Evolutionary conservation across 2,113 vertebrate genomes (phyloP), one percentile per base, ranked within the genome.

Genomic region (Callocephalon fimbriatum): DNA sequence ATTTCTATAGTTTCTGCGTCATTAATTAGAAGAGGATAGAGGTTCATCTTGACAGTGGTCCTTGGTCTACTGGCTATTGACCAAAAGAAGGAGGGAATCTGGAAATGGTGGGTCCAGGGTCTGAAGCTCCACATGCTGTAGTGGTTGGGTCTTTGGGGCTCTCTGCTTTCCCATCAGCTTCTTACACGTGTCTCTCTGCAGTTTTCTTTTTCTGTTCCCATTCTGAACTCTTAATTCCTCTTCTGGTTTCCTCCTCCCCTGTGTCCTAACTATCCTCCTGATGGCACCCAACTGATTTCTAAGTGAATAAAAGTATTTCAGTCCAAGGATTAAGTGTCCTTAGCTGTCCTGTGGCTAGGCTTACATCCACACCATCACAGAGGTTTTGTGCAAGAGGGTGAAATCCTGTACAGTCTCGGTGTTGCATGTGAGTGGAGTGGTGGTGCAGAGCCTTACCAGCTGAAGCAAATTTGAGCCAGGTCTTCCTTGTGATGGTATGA

Each of bases 321-420:
- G 44, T 22, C 21, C 16, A 76, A 16, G 40, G 27, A 20, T 86
- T 59, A 53, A 12, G 2, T 14, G 23, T 78, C 35, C 31, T 51
- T 66, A 25, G 26, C 26, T 82, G 0, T 85, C 8, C 45, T 45
- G 6, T 40, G 32, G 25, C 45, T 40, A 7, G 40, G 10, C 40
- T 70, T 58, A 11, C 5, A 31, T 73, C 29, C 59, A 21, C 14
- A 17, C 21, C 15, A 2, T 44, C 0, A 1, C 45, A 25, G 48
- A 25, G 18, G 17, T 47, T 27, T 26, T 6, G 0, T 37, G 42
- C 14, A n/a, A 8, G 72, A 51, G 51, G 27, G n/a, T 37, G 67
- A 40, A 76, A 21, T 0, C 44, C 47, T 47, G 32, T 42, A 3
- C 0, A 0, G 15, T 63, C 15, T 74, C 8, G 0, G 6, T 14